Conservation (phyloP, 2,888 invertebrate genomes). For the Drosophila meridiana region DNA sequence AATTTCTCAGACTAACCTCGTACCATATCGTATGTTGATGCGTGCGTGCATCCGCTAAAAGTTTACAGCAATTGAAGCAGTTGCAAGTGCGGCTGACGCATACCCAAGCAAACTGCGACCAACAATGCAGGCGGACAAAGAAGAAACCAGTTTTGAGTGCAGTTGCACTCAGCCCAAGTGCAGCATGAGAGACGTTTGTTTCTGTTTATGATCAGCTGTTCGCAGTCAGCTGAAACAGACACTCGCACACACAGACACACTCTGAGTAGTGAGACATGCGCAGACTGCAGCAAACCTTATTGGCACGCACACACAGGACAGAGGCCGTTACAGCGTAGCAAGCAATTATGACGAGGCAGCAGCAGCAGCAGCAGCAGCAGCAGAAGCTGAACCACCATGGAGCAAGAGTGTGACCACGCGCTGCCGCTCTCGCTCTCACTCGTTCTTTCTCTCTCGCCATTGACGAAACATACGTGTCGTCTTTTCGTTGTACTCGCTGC, state of each 20-base stretch:
- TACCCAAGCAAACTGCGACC: background rate
- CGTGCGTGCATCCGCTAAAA: background rate
- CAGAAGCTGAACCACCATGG: background rate
- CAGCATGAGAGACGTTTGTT: conserved; percentile 37
- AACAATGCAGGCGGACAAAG: conserved; percentile 10
- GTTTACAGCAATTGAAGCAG: background rate
- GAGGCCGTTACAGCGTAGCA: conserved; percentile 35
- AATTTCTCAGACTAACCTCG: background rate
- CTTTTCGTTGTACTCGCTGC: conserved; percentile 17
- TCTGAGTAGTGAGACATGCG: conserved; percentile 37
- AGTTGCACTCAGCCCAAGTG: conserved; percentile 36
- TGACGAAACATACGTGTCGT: conserved; percentile 39
- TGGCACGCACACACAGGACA: conserved; percentile 10
- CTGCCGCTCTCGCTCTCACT: background rate
- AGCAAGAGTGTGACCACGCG: conserved; percentile 2
- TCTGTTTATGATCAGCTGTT: conserved; percentile 69
- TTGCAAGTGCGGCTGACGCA: conserved; percentile 3
- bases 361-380: conserved; percentile 1
- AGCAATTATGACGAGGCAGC: conserved; percentile 28
- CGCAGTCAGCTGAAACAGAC: conserved; percentile 44
- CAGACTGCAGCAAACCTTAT: conserved; percentile 13
- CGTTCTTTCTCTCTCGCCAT: conserved; percentile 1
- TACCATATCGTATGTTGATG: background rate
- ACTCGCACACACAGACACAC: conserved; percentile 11
- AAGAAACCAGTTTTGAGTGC: conserved; percentile 33